Conservation (phyloP, 2,113 vertebrate genomes). For the Oreochromis niloticus region DNA sequence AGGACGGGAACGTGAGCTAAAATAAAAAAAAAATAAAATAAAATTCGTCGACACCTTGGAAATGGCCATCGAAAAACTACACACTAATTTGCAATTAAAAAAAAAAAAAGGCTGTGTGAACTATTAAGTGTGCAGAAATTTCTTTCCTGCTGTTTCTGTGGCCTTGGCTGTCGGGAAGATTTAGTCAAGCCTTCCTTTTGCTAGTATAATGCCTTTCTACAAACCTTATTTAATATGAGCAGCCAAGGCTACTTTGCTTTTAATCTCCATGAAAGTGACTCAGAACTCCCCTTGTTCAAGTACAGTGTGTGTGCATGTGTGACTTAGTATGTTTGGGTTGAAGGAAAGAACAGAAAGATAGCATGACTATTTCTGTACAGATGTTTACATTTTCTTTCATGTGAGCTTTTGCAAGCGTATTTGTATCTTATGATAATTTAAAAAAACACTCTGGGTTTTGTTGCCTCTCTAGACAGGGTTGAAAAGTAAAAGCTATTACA, state of each 20-base stretch:
- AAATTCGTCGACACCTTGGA: not conserved
- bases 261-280: slow-evolving; percentile 21
- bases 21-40: not conserved
- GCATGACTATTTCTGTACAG: not conserved
- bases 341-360: not conserved
- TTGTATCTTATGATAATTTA: not conserved
- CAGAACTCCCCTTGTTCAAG: not conserved
- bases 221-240: slow-evolving; percentile 5
- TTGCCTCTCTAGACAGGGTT: not conserved
- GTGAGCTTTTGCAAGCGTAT: not conserved
- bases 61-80: not conserved
- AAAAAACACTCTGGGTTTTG: not conserved
- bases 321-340: not conserved
- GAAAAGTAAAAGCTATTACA: not conserved
- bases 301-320: not conserved
- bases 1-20: not conserved
- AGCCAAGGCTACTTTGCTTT: slow-evolving; percentile 24
- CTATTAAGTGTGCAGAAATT: not conserved
- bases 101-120: not conserved
- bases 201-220: not conserved
- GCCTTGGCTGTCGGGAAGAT: not conserved
- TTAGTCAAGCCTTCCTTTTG: not conserved
- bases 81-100: not conserved
- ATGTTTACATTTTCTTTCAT: not conserved
- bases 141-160: not conserved